Percentiles rank a stretch among this genome's conserved stretches.
These are phyloP conservation scores for Elaphurus davidianus DNA, from an alignment of 2,113 vertebrate genomes.

Conservation along the genomic window DNA sequence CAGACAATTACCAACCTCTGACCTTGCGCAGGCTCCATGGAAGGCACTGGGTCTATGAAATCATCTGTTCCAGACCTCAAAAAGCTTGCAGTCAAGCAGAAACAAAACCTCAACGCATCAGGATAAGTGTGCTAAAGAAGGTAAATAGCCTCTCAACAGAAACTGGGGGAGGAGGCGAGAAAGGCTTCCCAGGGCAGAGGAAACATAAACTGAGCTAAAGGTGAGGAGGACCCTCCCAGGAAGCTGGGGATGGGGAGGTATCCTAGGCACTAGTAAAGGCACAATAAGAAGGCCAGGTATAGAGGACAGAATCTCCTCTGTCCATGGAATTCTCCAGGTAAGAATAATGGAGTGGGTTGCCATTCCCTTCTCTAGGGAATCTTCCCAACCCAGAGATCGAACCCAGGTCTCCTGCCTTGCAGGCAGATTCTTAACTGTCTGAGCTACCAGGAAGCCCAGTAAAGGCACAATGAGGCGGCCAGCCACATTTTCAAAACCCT, in stretches of 20 bases:
- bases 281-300: not conserved
- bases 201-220: not conserved
- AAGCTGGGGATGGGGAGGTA: not conserved
- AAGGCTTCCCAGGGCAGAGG: not conserved
- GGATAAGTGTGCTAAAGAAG: not conserved
- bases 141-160: not conserved
- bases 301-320: not conserved
- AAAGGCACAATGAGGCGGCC: not conserved
- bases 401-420: not conserved
- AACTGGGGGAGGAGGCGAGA: not conserved
- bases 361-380: not conserved
- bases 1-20: not conserved
- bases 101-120: not conserved
- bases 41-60: not conserved
- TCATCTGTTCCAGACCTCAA: not conserved
- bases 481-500: not conserved
- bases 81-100: not conserved
- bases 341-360: not conserved
- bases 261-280: not conserved
- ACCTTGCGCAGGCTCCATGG: not conserved
- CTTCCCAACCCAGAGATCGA: not conserved
- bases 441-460: not conserved
- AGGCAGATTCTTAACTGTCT: not conserved
- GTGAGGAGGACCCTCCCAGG: not conserved
- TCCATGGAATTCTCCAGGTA: not conserved